A percentile compares a stretch with the other conserved stretches of the same genome.
Conservation (phyloP, 2,888 invertebrate species). For the Caenorhabditis drosophilae region DNA sequence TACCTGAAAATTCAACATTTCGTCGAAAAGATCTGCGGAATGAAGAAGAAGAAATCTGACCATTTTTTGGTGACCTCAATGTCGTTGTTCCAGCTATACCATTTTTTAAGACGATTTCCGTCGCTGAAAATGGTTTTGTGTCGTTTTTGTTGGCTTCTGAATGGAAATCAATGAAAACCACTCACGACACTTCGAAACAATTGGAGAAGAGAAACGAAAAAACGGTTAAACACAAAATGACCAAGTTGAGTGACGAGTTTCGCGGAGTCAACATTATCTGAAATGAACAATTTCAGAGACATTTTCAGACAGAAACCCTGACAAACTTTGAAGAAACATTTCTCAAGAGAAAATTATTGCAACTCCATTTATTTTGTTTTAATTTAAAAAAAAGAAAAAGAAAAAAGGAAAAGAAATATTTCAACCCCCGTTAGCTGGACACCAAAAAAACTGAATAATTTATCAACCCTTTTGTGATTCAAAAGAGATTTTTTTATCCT, state of each 20-base stretch:
- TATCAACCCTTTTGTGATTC: too few relatives aligned
- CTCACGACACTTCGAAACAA: conserved; percentile 1
- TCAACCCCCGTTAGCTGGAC: too few relatives aligned
- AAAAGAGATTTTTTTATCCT: too few relatives aligned
- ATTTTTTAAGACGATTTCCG: conserved; percentile 20
- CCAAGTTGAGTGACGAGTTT: conserved; percentile 34
- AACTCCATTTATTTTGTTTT: too few relatives aligned
- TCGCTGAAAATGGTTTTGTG: neutral
- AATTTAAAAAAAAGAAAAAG: too few relatives aligned
- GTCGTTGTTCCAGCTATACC: conserved; percentile 35
- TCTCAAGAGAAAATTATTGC: too few relatives aligned
- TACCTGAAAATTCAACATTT: conserved; percentile 41
- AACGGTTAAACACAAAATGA: conserved; percentile 12
- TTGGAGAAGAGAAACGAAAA: neutral
- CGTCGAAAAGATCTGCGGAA: neutral
- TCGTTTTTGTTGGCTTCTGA: neutral
- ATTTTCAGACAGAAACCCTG: too few relatives aligned
- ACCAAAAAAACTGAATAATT: too few relatives aligned
- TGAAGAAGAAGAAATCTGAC: conserved; percentile 4
- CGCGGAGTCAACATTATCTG: conserved; percentile 12
- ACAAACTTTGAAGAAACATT: too few relatives aligned
- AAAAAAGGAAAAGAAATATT: too few relatives aligned
- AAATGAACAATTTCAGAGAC: conserved; percentile 7
- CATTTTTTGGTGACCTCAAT: conserved; percentile 34
- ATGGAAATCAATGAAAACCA: neutral